Evolutionary conservation across 1,140 invertebrate species (phyloP), one percentile per base, ranked within the genome.

Genomic region (Sarcophaga bullata): DNA sequence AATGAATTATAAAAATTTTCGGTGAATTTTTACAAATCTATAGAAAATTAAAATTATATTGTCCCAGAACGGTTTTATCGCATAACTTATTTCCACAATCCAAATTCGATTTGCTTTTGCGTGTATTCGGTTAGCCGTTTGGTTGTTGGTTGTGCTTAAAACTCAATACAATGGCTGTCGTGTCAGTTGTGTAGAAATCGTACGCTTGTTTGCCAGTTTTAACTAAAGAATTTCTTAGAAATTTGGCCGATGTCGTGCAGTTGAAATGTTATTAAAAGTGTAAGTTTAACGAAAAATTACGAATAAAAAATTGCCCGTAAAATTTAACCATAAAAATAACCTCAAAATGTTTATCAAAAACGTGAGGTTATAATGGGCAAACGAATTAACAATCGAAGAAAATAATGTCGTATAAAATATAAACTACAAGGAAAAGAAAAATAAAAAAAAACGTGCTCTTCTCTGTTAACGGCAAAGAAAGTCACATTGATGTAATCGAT

Each of bases 401-500:
- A 68, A 68, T 19, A 19, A 25, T 68, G 17, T 68, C 25, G n/a
- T 37, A 37, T 37, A 37, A 37, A 37, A 37, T 37, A 37, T 37
- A 37, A 37, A 37, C n/a, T 37, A 37, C 25, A 19, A 5, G n/a
- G n/a, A 68, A 68, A 68, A 68, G 25, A 37, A 50, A 52, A 19
- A 78, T 50, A n/a, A n/a, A n/a, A n/a, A 25, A 78, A 50, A 78
- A 78, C 75, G 75, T 78, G 75, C 75, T 78, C 50, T 78, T 50
- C 48, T 52, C n/a, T 17, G n/a, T 7, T 25, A 50, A 72, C 50
- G 75, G 75, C 13, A n/a, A 15, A 4, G 62, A 50, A 17, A 78
- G 75, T n/a, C 75, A 78, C 75, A 78, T 83, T 83, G 82, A 83
- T 83, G 82, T 83, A 83, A 83, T 81, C 82, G 54, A 49, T 48